Percentiles rank a stretch among this genome's conserved stretches.
Conservation (phyloP, 2,113 vertebrate species). For the Alexandromys fortis region DNA sequence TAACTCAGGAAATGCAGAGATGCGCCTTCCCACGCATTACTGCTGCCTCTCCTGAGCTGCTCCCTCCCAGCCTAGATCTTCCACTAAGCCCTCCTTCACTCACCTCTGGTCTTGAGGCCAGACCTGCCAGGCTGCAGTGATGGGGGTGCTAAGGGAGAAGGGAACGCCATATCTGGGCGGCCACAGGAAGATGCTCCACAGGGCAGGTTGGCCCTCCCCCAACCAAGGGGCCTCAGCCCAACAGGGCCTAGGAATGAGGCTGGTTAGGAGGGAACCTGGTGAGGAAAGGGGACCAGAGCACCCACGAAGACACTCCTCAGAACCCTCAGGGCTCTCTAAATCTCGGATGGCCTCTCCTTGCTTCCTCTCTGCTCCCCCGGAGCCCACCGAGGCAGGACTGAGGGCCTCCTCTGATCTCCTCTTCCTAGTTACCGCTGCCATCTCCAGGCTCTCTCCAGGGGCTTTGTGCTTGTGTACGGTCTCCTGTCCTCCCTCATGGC, state of each 20-base stretch:
- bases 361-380: not conserved
- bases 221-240: slow-evolving; percentile 64
- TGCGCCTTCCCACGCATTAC: not conserved
- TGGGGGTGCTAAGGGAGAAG: slow-evolving; percentile 59
- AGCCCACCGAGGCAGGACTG: not conserved
- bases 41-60: not conserved
- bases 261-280: slow-evolving; percentile 52
- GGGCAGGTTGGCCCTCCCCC: slow-evolving; percentile 60
- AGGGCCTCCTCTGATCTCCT: slow-evolving; percentile 22
- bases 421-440: not conserved
- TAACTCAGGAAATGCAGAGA: slow-evolving; percentile 19
- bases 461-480: not conserved
- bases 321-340: not conserved
- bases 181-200: slow-evolving; percentile 70
- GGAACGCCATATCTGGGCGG: slow-evolving; percentile 65
- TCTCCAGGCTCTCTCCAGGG: not conserved
- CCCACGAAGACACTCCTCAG: slow-evolving; percentile 49
- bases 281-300: slow-evolving; percentile 39
- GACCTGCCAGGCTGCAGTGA: slow-evolving; percentile 69
- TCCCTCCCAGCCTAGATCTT: slow-evolving; percentile 41
- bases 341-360: slow-evolving; percentile 23
- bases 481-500: slow-evolving; percentile 36
- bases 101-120: slow-evolving; percentile 67
- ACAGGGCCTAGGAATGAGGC: slow-evolving; percentile 34
- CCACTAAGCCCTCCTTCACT: slow-evolving; percentile 39